Evolutionary conservation across 2,888 invertebrate genomes (phyloP), one percentile per base, ranked within the genome.

Genomic region (Belgica antarctica): DNA sequence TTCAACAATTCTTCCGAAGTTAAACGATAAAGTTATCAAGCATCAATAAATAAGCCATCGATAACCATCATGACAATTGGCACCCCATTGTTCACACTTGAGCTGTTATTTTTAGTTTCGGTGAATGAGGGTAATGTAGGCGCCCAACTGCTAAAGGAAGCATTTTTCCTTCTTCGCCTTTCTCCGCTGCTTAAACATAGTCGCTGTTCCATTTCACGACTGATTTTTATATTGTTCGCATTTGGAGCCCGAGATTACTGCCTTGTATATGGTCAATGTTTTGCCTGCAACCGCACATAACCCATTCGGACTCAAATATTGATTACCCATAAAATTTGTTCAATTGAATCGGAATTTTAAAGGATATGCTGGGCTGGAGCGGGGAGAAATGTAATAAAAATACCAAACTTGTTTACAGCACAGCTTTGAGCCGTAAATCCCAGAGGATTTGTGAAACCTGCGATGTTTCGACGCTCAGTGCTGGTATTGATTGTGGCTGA

Each of bases 61-160:
- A n/a, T n/a, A n/a, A n/a, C n/a, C n/a, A n/a, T n/a, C n/a, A n/a
- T n/a, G n/a, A n/a, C n/a, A n/a, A n/a, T n/a, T n/a, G n/a, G n/a
- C n/a, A n/a, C n/a, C n/a, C n/a, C n/a, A n/a, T n/a, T n/a, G n/a
- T n/a, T n/a, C n/a, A n/a, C n/a, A n/a, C n/a, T n/a, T n/a, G n/a
- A n/a, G n/a, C n/a, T n/a, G n/a, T n/a, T n/a, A n/a, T n/a, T 31
- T 31, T 12, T 31, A 12, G 46, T 52, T 52, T 52, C 2, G 4
- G 15, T 52, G 52, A 52, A 52, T 22, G 52, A 52, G 52, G 52
- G 52, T n/a, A 52, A 52, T 52, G 12, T 17, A 52, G 52, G 52
- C 17, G 52, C 52, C 52, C 52, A 52, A 52, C 5, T 8, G 52
- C 52, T 19, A 19, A 15, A 46, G 46, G 4, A 52, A 52, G 12